Base-by-base conservation (phyloP, 2,113 vertebrate genomes). In the Zonotrichia leucophrys region DNA sequence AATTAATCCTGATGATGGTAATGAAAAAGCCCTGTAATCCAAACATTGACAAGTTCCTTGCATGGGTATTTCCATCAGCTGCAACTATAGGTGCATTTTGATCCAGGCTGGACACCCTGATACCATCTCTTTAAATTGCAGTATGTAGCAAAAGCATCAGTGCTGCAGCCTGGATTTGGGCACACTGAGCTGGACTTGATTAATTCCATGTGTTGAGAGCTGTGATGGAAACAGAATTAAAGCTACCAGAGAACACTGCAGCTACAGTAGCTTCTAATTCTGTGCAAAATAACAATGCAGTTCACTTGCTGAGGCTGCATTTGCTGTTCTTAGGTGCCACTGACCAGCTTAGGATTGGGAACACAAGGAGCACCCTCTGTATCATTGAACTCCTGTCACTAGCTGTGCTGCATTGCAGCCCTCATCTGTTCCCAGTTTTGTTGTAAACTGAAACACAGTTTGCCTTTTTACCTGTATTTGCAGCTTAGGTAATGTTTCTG, bases 321-420 rank as follows among this genome's bases (percentile, higher is more conserved):
- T 84, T 82, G 56, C 64, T 81, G 5, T 41, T 93, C 25, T 44
- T 35, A 52, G 20, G 31, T 50, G 47, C 13, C 39, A 11, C 39
- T 35, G 82, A 24, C 13, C 37, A 44, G 12, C 10, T 75, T 42
- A 78, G 69, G 59, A 41, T 58, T 4, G 14, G 77, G 62, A 90
- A 5, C 25, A 11, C 4, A 4, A n/a, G 15, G 46, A 69, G n/a
- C 23, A 78, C 25, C 35, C 42, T 53, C 46, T 63, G 11, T 56
- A 3, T 35, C 0, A 0, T 11, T 76, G 17, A n/a, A 50, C 55
- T 72, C 41, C 2, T 25, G 24, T 41, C 55, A 18, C 55, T 24
- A n/a, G 19, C 52, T 59, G 22, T 47, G 50, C 15, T 10, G 5
- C 41, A 44, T 9, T 81, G 11, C 28, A 78, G 56, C 9, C 18